Percentiles rank a stretch among this genome's conserved stretches.
Evolutionary conservation across 2,797 vertebrate species (phyloP).

Genomic region (Periparus ater): DNA sequence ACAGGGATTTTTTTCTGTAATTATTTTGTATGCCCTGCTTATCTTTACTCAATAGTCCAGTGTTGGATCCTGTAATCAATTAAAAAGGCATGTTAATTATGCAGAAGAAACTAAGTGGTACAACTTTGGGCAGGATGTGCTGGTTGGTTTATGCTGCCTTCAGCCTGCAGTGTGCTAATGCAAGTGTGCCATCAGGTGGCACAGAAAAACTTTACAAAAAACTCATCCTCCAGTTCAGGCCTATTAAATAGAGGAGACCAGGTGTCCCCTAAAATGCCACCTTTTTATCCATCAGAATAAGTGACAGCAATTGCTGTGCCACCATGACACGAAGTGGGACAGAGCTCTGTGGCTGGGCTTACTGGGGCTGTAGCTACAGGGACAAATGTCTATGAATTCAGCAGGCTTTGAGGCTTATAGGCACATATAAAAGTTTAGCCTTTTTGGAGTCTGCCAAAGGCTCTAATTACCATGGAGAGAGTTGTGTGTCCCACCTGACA

Average conservation of each 20-base stretch:
- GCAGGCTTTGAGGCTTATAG: neutral
- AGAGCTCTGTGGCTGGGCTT: neutral
- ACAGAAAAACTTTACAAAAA: neutral
- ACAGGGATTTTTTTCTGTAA: neutral
- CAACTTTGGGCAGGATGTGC: neutral
- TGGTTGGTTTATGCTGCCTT: neutral
- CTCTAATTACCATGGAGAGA: neutral
- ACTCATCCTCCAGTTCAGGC: neutral
- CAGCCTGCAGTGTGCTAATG: neutral
- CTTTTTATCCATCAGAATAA: neutral
- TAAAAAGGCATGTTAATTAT: neutral
- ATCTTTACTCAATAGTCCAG: neutral
- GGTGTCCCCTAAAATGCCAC: neutral
- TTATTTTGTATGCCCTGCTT: neutral
- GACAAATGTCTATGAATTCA: neutral
- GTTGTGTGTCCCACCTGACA: neutral
- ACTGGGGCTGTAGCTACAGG: neutral
- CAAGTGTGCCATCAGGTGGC: constrained; percentile 66
- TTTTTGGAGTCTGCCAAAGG: neutral
- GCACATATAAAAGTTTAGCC: neutral
- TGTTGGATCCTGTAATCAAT: neutral
- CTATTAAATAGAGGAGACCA: neutral
- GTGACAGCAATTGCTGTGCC: too few relatives aligned
- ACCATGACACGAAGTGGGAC: neutral
- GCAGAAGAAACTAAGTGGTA: neutral